Base-by-base conservation (phyloP, 2,797 vertebrate species). In the Mareca penelope region DNA sequence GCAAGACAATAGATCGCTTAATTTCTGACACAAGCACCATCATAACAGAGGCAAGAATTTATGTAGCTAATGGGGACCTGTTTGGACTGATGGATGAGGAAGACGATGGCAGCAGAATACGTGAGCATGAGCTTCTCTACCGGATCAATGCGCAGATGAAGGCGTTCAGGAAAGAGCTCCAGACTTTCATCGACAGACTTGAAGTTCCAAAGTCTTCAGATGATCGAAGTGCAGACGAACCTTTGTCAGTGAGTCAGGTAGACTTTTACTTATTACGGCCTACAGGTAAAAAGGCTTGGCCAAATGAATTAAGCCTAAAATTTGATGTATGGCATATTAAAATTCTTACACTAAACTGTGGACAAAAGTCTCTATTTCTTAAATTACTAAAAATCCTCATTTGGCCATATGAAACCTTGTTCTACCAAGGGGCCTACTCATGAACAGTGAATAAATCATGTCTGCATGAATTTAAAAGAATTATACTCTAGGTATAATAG, bases 91-190 rank as follows among this genome's bases (percentile, higher is more conserved):
- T 99, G 98, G 99, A 99, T 40, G 99, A 99, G 68, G 99, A 99
- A 50, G 99, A 99, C 0, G 99, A 99, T n/a, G 99, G 99, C 83
- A 98, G 99, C 96, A 98, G 99, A 91, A 99, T 99, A 97, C 98
- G 99, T 1, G 99, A 99, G 95, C 99, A 99, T 23, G 99, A 99
- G 98, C 98, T 99, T 90, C 98, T 99, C 61, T 99, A 99, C 97
- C 98, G 99, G 52, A 99, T 99, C 97, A 99, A 99, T 2, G 99
- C 99, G 22, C 99, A 99, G 98, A 99, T 99, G 99, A 99, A 99
- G 97, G 98, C 99, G 46, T 99, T 99, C 97, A 98, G 98, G 97
- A 99, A 99, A 97, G 99, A 99, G 97, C 97, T 99, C 91, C 99
- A 99, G 97, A 98, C 98, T 96, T 99, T 99, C 96, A 99, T 99